A percentile compares a stretch with the other conserved stretches of the same genome.
phyloP scores from a whole-genome alignment of 2,113 vertebrate genomes.

The Rhegmatorhina hoffmannsi region DNA sequence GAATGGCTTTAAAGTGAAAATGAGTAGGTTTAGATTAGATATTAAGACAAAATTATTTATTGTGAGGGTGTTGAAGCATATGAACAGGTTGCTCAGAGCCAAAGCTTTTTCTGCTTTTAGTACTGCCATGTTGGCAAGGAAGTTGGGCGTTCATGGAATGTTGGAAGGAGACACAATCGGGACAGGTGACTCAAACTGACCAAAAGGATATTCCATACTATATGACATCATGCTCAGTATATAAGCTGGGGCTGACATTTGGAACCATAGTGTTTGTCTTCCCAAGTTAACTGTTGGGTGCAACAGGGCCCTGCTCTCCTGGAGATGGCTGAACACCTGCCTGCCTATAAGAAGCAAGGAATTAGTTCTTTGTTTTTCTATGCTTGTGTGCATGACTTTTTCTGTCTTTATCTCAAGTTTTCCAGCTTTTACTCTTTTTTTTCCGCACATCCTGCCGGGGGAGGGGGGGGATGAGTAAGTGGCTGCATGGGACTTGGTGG shows the following conservation, averaged over 20 bases:
- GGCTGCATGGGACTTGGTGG: rapidly evolving
- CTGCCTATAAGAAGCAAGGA: background rate
- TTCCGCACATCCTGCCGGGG: rapidly evolving
- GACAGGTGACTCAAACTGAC: background rate
- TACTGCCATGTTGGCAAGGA: background rate
- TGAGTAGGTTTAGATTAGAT: background rate
- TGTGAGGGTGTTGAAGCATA: background rate
- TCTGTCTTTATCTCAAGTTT: background rate
- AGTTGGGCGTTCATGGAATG: rapidly evolving
- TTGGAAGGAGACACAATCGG: background rate
- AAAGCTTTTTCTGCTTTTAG: background rate
- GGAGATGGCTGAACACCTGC: background rate
- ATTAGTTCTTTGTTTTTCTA: background rate
- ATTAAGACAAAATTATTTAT: background rate
- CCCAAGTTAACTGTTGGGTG: rapidly evolving
- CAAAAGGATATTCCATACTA: background rate
- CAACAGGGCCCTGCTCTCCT: background rate
- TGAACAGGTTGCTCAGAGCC: background rate
- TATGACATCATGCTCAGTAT: background rate
- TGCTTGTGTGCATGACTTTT: background rate
- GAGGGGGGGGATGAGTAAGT: background rate
- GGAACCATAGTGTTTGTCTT: background rate
- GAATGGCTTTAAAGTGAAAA: background rate
- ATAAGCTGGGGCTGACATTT: background rate
- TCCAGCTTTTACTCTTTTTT: background rate